Evolutionary conservation across 2,797 vertebrate species (phyloP).

Genomic region (Kryptopterus vitreolus): DNA sequence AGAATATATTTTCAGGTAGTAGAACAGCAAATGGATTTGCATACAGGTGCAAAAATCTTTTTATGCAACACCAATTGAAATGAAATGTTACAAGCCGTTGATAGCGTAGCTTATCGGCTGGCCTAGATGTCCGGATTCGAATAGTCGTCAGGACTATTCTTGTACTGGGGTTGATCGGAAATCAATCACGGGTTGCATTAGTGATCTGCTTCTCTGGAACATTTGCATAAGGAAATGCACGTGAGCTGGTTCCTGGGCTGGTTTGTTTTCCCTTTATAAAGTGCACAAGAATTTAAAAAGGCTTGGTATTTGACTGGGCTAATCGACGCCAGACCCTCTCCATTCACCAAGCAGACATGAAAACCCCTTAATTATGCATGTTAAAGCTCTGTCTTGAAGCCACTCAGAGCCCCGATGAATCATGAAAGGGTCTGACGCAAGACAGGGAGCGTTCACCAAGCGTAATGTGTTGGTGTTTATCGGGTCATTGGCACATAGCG

Average conservation of each 20-base stretch:
- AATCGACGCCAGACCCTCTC: background rate
- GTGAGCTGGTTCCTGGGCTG: background rate
- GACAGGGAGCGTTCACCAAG: background rate
- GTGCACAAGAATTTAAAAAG: background rate
- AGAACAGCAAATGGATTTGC: background rate
- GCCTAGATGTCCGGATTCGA: background rate
- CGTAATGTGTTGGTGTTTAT: slow-evolving; percentile 33
- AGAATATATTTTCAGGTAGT: background rate
- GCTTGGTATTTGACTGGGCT: background rate
- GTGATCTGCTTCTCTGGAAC: background rate
- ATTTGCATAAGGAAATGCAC: slow-evolving; percentile 22
- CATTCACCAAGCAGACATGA: background rate
- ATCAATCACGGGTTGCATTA: background rate
- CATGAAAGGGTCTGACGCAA: slow-evolving; percentile 14
- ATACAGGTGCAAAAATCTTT: background rate
- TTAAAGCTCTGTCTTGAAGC: background rate
- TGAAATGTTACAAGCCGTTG: background rate
- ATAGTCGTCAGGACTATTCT: background rate
- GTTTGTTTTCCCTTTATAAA: slow-evolving; percentile 6
- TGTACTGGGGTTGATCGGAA: background rate
- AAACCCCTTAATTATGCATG: background rate
- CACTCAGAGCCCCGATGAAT: background rate
- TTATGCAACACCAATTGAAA: background rate
- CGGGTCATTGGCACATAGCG: background rate
- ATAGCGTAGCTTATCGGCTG: background rate